phyloP scores from a whole-genome alignment of 2,113 vertebrate species.

The Nyctereutes procyonoides region DNA sequence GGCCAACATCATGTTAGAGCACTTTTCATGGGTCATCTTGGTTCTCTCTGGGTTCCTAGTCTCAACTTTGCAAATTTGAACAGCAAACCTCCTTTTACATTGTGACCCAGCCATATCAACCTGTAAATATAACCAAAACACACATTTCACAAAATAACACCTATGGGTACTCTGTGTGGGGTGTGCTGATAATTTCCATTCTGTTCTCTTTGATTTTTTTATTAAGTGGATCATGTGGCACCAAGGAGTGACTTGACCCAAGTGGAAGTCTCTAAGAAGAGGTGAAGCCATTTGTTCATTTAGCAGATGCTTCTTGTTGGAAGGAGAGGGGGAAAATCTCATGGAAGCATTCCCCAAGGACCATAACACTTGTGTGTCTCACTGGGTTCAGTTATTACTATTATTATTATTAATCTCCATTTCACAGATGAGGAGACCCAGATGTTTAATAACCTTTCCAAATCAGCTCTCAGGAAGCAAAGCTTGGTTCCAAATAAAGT shows the following conservation, averaged over 20 bases:
- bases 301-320: not conserved
- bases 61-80: not conserved
- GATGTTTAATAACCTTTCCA: not conserved
- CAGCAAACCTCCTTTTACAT: not conserved
- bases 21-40: not conserved
- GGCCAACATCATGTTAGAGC: not conserved
- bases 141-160: not conserved
- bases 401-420: not conserved
- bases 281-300: not conserved
- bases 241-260: not conserved
- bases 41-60: not conserved
- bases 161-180: not conserved
- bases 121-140: not conserved
- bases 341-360: not conserved
- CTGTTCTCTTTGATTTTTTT: not conserved
- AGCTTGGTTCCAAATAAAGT: not conserved
- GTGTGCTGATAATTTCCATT: not conserved
- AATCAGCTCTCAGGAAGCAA: not conserved
- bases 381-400: not conserved
- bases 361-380: not conserved
- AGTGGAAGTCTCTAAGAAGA: not conserved
- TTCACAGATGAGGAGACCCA: not conserved
- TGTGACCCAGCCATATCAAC: not conserved
- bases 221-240: not conserved
- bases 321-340: not conserved